A percentile compares a stretch with the other conserved stretches of the same genome.
phyloP scores from a whole-genome alignment of 37 sponge, comb jelly and placozoan species.

The Chondrosia reniformis region DNA sequence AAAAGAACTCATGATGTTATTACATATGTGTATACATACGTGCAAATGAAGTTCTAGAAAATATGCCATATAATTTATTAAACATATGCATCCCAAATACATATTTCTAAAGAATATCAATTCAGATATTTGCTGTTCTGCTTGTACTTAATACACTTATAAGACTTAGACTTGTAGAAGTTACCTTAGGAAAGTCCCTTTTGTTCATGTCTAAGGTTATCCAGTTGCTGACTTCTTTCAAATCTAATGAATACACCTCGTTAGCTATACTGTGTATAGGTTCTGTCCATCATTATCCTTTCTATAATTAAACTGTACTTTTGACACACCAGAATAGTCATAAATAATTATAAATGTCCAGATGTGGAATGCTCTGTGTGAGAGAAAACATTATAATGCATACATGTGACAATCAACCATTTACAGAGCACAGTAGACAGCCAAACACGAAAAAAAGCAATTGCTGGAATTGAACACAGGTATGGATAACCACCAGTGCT shows the following conservation, averaged over 20 bases:
- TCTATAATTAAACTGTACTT: constrained; percentile 45
- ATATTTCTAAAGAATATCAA: too few relatives aligned
- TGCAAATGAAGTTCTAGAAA: neutral
- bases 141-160: too few relatives aligned
- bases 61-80: neutral
- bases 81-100: neutral
- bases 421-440: neutral
- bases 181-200: constrained; percentile 46
- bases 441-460: neutral
- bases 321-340: constrained; percentile 43
- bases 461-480: neutral
- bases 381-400: neutral
- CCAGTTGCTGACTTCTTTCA: constrained; percentile 29
- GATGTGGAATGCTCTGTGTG: constrained; percentile 39
- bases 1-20: neutral
- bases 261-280: constrained; percentile 34
- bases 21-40: neutral
- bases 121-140: too few relatives aligned
- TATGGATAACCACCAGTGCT: too few relatives aligned
- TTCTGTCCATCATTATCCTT: constrained; percentile 51
- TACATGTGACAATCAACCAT: neutral
- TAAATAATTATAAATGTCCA: constrained; percentile 73
- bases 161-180: too few relatives aligned
- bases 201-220: constrained; percentile 26
- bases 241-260: constrained; percentile 45